Conservation (phyloP, 2,888 invertebrate genomes). For the Amiota minor region DNA sequence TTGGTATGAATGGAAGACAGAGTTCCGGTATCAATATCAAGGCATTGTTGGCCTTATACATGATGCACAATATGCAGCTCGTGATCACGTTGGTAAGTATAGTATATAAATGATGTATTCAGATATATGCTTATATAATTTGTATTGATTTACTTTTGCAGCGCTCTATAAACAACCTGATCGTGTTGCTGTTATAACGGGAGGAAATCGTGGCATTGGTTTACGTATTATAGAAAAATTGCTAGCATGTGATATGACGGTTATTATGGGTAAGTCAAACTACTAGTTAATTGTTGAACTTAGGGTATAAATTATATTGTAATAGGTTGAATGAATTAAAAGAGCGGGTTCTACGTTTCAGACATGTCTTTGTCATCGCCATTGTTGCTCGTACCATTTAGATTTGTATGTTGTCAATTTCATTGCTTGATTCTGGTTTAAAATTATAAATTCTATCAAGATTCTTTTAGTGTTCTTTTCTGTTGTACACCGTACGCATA, state of each 20-base stretch:
- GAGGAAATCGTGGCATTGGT: slow-evolving; percentile 90
- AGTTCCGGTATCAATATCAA: slow-evolving; percentile 69
- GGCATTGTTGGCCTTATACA: slow-evolving; percentile 69
- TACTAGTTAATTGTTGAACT: background rate
- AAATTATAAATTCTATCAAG: too few relatives aligned
- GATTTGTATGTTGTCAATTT: too few relatives aligned
- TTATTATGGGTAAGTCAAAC: slow-evolving; percentile 79
- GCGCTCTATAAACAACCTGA: slow-evolving; percentile 79
- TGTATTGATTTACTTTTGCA: slow-evolving; percentile 68
- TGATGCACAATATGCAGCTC: slow-evolving; percentile 62
- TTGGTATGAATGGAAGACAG: slow-evolving; percentile 72
- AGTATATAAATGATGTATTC: slow-evolving; percentile 33
- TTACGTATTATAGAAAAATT: slow-evolving; percentile 83
- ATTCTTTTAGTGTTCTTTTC: too few relatives aligned
- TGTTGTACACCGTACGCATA: too few relatives aligned
- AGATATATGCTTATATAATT: slow-evolving; percentile 12
- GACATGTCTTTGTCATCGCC: too few relatives aligned
- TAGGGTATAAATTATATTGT: too few relatives aligned
- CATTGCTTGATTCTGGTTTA: too few relatives aligned
- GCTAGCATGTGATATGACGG: slow-evolving; percentile 83
- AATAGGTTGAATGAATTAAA: too few relatives aligned
- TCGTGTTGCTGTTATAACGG: slow-evolving; percentile 87
- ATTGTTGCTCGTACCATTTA: too few relatives aligned
- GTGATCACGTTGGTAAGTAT: slow-evolving; percentile 71
- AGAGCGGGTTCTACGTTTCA: too few relatives aligned